phyloP scores from a whole-genome alignment of 2,888 invertebrate species.

The Leucophora obtusa region DNA sequence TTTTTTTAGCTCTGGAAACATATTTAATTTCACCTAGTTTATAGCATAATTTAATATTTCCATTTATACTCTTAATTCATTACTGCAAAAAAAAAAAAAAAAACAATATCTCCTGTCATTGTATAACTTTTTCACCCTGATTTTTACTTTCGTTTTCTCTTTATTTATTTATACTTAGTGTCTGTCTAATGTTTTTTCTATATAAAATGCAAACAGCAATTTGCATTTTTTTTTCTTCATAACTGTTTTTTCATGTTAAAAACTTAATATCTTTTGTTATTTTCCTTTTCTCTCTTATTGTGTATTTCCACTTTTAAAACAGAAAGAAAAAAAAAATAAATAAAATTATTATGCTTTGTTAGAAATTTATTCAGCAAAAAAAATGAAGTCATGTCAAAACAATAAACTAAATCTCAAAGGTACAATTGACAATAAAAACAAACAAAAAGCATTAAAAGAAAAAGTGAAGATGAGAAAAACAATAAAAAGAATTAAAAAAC shows the following conservation, averaged over 20 bases:
- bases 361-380: background rate
- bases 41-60: no score
- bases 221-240: background rate
- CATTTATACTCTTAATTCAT: no score
- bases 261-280: background rate
- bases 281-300: background rate
- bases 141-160: no score
- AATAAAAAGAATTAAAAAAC: conserved; percentile 21
- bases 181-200: conserved; percentile 12
- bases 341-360: conserved; percentile 3
- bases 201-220: no score
- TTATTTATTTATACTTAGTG: conserved; percentile 1
- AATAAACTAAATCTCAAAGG: conserved; percentile 59
- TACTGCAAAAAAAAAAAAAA: no score
- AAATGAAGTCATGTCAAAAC: conserved; percentile 32
- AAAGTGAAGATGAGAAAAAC: background rate
- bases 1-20: no score
- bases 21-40: no score
- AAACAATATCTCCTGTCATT: no score
- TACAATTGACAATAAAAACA: conserved; percentile 55
- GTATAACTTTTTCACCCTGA: no score
- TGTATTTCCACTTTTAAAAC: conserved; percentile 4
- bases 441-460: background rate
- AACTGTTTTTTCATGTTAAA: background rate
- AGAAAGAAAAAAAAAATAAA: background rate